Evolutionary conservation across 2,888 invertebrate genomes (phyloP), one percentile per base, ranked within the genome.

Genomic region (Bombylius major): DNA sequence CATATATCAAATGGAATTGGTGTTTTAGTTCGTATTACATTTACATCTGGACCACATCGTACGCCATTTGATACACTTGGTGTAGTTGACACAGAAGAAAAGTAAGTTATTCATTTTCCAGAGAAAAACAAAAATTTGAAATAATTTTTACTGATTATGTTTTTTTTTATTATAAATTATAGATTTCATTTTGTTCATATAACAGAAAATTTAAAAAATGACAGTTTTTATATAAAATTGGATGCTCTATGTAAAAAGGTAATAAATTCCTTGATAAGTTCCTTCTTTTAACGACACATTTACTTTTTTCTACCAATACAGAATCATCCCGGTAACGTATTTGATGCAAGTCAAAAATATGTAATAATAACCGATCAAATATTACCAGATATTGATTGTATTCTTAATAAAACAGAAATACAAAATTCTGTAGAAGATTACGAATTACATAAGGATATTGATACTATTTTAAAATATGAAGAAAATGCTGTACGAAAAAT

Each of bases 331-430:
- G n/a, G 23, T 4, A n/a, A 34, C 23, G 7, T n/a, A 33, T 14
- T 34, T 9, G 50, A 23, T 42, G 13, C 23, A 14, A 46, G 36
- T 36, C 44, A 50, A 13, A 55, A 23, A 8, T 55, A 55, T 39
- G 47, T 51, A 9, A 32, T 51, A 1, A 46, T 51, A 3, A 50
- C 55, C 4, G 45, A 49, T 33, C 45, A 51, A 42, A 42, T 39
- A 5, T 50, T 55, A 14, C 55, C 55, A 32, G 50, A 55, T 36
- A 50, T 50, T 31, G 55, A 55, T 14, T 54, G 49, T 7, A 50
- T 55, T 14, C 36, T 55, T 31, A 50, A 55, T 23, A 55, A 47
- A 34, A 9, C 14, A 1, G 36, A 2, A 14, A 11, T 42, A 42
- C 11, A 42, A 42, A 11, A 5, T 11, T 11, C 8, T 11, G 7